Conservation (phyloP, 2,113 vertebrate genomes). For the Mastomys natalensis region DNA sequence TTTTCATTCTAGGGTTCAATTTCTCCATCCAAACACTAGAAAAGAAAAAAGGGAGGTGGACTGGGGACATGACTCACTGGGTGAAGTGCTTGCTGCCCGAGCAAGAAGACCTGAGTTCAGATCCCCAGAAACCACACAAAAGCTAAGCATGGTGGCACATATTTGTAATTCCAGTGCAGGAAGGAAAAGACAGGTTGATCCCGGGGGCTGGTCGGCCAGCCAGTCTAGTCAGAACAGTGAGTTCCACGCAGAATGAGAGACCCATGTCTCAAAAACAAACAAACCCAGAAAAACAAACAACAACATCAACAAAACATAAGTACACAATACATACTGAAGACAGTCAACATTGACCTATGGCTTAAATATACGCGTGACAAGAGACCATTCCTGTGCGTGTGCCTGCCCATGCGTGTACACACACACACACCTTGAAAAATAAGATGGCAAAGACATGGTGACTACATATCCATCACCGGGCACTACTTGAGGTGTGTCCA, state of each 20-base stretch:
- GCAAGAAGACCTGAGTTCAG: background rate
- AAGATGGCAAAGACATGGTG: background rate
- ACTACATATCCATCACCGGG: background rate
- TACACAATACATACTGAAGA: background rate
- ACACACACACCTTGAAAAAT: background rate
- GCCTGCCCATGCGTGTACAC: too few relatives aligned
- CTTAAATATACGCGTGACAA: background rate
- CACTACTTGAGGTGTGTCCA: background rate
- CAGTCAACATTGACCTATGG: too few relatives aligned
- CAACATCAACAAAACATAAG: too few relatives aligned
- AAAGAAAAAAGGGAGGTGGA: background rate
- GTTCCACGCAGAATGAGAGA: background rate
- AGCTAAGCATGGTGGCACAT: background rate
- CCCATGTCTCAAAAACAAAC: background rate
- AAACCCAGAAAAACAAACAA: background rate
- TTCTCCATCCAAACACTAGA: conserved; percentile 9
- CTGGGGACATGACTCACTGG: background rate
- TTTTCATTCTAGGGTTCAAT: background rate
- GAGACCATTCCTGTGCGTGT: background rate
- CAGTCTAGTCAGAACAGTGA: background rate
- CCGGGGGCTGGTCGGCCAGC: too few relatives aligned
- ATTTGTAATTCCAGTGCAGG: background rate
- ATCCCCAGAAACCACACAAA: background rate
- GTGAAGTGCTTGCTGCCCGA: background rate
- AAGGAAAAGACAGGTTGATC: background rate